These are phyloP conservation scores for Synanceia verrucosa DNA, from an alignment of 2,797 vertebrate species.

Conservation along the genomic window DNA sequence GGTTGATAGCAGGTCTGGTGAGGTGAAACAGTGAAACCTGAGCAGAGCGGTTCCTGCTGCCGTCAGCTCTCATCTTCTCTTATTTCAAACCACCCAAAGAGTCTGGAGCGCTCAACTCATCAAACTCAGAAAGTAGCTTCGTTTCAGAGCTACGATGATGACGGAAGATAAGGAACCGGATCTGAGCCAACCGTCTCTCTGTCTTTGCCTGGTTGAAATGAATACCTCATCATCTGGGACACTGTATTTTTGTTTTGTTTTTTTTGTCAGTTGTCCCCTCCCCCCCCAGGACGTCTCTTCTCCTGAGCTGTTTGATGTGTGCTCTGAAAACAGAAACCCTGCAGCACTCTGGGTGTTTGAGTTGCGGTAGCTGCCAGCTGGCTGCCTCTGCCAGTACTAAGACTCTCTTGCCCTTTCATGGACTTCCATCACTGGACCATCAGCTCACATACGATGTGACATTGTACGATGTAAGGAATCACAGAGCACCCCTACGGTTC, in stretches of 20 bases:
- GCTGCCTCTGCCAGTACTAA: slow-evolving; percentile 5
- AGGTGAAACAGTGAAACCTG: slow-evolving; percentile 52
- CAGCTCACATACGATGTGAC: not conserved
- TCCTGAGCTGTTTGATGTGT: slow-evolving; percentile 54
- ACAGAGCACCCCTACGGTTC: not conserved
- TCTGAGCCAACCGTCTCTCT: slow-evolving; percentile 10
- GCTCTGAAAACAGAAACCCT: slow-evolving; percentile 51
- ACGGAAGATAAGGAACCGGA: slow-evolving; percentile 14
- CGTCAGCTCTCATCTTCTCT: slow-evolving; percentile 44
- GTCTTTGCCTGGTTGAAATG: slow-evolving; percentile 30
- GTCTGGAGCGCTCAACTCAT: not conserved
- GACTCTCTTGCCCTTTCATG: slow-evolving; percentile 16
- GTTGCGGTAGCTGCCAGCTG: slow-evolving; percentile 20
- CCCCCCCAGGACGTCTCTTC: slow-evolving; percentile 20
- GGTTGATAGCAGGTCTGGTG: slow-evolving; percentile 13
- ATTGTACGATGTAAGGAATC: not conserved
- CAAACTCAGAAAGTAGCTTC: slow-evolving; percentile 2
- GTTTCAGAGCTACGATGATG: slow-evolving; percentile 14
- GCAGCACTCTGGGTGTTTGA: slow-evolving; percentile 37
- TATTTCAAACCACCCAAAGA: not conserved
- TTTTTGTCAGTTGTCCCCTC: not conserved
- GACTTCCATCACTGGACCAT: slow-evolving; percentile 12
- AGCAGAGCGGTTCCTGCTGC: slow-evolving; percentile 29
- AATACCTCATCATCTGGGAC: slow-evolving; percentile 33
- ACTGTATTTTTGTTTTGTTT: not conserved